Evolutionary conservation across 2,797 vertebrate genomes (phyloP).

Genomic region (Scolopax rusticola): DNA sequence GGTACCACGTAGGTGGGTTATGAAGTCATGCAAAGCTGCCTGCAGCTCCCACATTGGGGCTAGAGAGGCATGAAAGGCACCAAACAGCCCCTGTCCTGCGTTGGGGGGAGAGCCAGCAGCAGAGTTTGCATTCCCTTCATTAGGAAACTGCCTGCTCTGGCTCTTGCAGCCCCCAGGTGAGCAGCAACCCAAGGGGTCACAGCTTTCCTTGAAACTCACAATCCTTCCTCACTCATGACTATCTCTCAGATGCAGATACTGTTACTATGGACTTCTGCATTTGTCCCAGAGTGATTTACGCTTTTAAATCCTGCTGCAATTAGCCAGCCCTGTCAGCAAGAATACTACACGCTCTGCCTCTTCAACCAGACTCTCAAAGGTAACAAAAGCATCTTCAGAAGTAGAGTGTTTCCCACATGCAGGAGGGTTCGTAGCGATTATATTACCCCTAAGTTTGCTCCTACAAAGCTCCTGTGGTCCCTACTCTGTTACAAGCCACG

Average conservation of each 20-base stretch:
- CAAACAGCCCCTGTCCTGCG: not conserved
- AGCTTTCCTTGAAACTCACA: rapidly evolving
- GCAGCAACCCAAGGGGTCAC: rapidly evolving
- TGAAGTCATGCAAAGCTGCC: not conserved
- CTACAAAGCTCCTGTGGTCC: not conserved
- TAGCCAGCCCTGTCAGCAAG: not conserved
- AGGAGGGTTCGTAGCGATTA: not conserved
- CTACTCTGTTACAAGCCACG: not conserved
- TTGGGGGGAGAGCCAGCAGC: not conserved
- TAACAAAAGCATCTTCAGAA: not conserved
- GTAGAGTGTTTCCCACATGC: not conserved
- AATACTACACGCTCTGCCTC: not conserved
- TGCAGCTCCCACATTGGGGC: not conserved
- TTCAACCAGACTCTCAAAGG: not conserved
- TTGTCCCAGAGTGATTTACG: not conserved
- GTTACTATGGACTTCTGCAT: not conserved
- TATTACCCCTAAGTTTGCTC: not conserved
- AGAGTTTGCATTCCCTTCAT: not conserved
- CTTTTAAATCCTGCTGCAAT: not conserved
- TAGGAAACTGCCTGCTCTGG: not conserved
- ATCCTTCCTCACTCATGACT: not conserved
- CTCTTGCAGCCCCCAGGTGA: not conserved
- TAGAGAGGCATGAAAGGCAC: not conserved
- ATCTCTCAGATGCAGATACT: not conserved
- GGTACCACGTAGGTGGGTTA: not conserved